A percentile compares a stretch with the other conserved stretches of the same genome.
Conservation (phyloP, 2,888 invertebrate species). For the Ochropleura plecta region DNA sequence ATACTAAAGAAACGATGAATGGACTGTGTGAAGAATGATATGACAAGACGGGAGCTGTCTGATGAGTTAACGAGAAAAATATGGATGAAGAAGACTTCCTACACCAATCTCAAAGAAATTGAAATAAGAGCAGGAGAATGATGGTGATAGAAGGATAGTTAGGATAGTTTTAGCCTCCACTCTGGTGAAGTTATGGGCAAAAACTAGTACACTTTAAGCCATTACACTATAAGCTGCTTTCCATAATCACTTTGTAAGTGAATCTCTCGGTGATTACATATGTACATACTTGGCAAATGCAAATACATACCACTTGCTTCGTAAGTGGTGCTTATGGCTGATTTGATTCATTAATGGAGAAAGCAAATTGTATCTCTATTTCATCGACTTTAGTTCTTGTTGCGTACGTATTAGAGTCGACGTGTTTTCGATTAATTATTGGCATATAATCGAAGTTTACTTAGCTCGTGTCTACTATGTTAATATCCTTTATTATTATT, state of each 20-base stretch:
- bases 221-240: background rate
- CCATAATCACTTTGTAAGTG: conserved; percentile 6
- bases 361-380: conserved; percentile 18
- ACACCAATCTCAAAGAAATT: too few species aligned
- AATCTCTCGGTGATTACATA: conserved; percentile 24
- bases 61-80: too few species aligned
- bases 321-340: background rate
- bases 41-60: background rate
- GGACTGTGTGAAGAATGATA: background rate
- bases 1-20: background rate
- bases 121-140: background rate
- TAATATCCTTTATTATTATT: conserved; percentile 6
- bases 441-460: conserved; percentile 19
- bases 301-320: conserved; percentile 38
- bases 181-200: background rate
- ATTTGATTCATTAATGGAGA: conserved; percentile 20
- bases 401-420: background rate
- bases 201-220: background rate
- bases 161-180: too few species aligned
- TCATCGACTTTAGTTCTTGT: conserved; percentile 5
- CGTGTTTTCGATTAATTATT: conserved; percentile 15
- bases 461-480: conserved; percentile 9
- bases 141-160: too few species aligned
- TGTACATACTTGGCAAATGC: conserved; percentile 18
- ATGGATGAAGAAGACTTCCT: too few species aligned